Percentiles rank a stretch among this genome's conserved stretches.
phyloP scores from a whole-genome alignment of 2,888 invertebrate genomes.

The Drosophila percnosoma region DNA sequence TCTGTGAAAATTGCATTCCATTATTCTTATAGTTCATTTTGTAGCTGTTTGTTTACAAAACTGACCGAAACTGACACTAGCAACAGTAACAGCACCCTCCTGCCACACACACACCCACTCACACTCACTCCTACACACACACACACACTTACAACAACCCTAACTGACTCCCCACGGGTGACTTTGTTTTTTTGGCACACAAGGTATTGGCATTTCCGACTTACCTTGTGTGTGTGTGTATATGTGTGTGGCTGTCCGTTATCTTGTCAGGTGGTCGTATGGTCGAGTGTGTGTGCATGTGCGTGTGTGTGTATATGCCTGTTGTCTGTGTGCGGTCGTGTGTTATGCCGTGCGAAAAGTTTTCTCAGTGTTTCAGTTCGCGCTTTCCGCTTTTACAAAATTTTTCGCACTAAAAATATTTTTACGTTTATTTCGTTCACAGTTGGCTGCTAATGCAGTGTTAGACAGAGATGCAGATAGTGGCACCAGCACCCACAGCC shows the following conservation, averaged over 20 bases:
- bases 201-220: conserved; percentile 66
- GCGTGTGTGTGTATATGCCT: conserved; percentile 14
- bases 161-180: background rate
- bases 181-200: conserved; percentile 34
- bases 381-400: conserved; percentile 53
- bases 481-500: conserved; percentile 2
- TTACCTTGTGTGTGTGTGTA: conserved; percentile 25
- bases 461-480: conserved; percentile 48
- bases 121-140: background rate
- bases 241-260: conserved; percentile 40
- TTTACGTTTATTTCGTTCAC: conserved; percentile 74
- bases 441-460: conserved; percentile 77
- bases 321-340: conserved; percentile 43
- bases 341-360: conserved; percentile 53
- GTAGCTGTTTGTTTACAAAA: conserved; percentile 69
- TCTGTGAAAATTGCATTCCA: conserved; percentile 26
- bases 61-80: conserved; percentile 34
- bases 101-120: background rate
- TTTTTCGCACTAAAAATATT: conserved; percentile 76
- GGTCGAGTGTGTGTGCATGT: background rate
- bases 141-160: background rate
- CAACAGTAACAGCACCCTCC: conserved; percentile 5
- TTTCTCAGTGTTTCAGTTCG: conserved; percentile 54
- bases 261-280: conserved; percentile 45
- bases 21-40: conserved; percentile 38